phyloP scores from a whole-genome alignment of 2,113 vertebrate species.

The Beaufortia kweichowensis region DNA sequence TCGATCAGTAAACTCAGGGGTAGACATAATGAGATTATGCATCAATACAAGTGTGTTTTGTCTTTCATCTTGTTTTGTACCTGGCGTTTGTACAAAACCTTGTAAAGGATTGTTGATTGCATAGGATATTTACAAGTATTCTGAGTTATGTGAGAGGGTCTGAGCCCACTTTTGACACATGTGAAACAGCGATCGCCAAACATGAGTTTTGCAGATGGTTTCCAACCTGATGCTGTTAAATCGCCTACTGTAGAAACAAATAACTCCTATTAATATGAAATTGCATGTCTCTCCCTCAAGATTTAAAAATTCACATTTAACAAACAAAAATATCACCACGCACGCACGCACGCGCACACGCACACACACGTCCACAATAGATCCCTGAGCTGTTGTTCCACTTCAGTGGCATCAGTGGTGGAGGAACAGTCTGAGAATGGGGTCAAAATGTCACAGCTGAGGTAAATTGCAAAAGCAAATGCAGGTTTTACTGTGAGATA shows the following conservation, averaged over 20 bases:
- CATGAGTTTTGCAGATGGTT: not conserved
- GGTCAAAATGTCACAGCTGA: slow-evolving; percentile 27
- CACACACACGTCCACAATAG: not conserved
- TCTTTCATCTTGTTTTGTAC: slow-evolving; percentile 10
- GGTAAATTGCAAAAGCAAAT: slow-evolving; percentile 39
- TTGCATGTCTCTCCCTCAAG: not conserved
- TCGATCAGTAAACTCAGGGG: slow-evolving; percentile 22
- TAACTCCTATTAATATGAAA: not conserved
- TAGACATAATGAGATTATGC: slow-evolving; percentile 21
- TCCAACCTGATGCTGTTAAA: not conserved
- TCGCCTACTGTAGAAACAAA: too few relatives aligned
- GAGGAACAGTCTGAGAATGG: slow-evolving; percentile 19
- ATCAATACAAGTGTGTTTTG: slow-evolving; percentile 22
- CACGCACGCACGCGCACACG: not conserved
- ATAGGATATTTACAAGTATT: not conserved
- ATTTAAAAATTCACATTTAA: not conserved
- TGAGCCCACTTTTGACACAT: too few relatives aligned
- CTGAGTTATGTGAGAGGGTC: too few relatives aligned
- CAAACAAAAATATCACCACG: not conserved
- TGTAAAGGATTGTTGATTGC: not conserved
- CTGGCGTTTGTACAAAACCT: not conserved
- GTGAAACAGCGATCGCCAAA: not conserved
- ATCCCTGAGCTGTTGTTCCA: slow-evolving; percentile 30
- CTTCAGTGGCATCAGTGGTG: slow-evolving; percentile 7
- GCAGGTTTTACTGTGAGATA: slow-evolving; percentile 8